Base-by-base conservation (phyloP, 2,888 invertebrate species). In the Onchidella celtica region DNA sequence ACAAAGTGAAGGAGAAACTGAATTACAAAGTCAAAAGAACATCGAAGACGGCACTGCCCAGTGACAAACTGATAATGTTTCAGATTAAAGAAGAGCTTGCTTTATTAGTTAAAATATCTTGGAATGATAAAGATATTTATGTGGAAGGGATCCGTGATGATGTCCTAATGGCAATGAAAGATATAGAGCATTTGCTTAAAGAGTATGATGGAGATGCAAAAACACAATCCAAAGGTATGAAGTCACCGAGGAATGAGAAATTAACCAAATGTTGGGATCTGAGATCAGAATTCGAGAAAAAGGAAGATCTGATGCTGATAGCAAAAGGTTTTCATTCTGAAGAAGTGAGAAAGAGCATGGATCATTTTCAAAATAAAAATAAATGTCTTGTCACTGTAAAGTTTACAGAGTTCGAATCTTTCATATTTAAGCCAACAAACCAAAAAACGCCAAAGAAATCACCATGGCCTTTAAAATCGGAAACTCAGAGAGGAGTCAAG, bases 101-200 rank as follows among this genome's bases (percentile, higher is more conserved):
- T 47, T 17, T 47, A 47, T 17, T 47, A 11, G 47, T 47, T 17
- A 47, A 47, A 47, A 47, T 47, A 11, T 47, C 47, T 47, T 47
- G 47, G 47, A 47, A 17, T 47, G 47, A 47, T 11, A 47, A 47
- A 9, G 34, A 55, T 34, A 66, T 76, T 4, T 47, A 47, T 55
- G 66, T 76, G 40, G 76, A 66, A 66, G 76, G 76, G 3, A 34
- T 76, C 47, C 65, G 38, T 24, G 76, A 76, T 76, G 76, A 76
- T 76, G 76, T 76, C 2, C 36, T 66, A 40, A 32, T n/a, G 3
- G 27, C 76, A 55, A 47, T 1, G 9, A 76, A 57, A 32, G 66
- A 66, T 2, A 34, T 76, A 29, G 11, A 55, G 38, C 0, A 65
- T 21, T 29, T 76, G 6, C 21, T 66, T 21, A 34, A 66, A 17